Base-by-base conservation (phyloP, 2,113 vertebrate species). In the Carollia perspicillata region DNA sequence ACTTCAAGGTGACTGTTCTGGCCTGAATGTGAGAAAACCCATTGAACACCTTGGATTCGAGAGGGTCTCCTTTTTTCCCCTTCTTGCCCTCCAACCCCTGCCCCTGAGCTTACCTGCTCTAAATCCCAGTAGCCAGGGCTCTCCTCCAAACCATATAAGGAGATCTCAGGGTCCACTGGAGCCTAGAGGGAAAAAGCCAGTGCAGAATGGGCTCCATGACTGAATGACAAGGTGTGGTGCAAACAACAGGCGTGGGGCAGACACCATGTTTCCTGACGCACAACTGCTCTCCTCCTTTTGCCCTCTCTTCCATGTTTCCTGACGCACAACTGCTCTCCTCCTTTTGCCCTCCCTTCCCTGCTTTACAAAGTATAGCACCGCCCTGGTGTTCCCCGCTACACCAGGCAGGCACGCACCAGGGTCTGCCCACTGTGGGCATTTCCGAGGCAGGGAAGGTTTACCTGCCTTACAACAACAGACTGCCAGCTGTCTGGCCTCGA, bases 71-170 rank as follows among this genome's bases (percentile, higher is more conserved):
- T 44, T 18, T 35, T 9, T 20, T 14, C 26, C 40, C 30, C 37
- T 35, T 44, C 22, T 33, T 17, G 4, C 7, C 5, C 4, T 13
- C 5, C 4, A 1, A 8, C 23, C 5, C n/a, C 3, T 2, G 0
- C 6, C 7, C 66, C 69, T 40, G 26, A 53, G 86, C 98, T 98
- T 20, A 99, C 99, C 98, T 98, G 98, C 95, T 99, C 99, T 89
- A 99, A 69, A 97, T 99, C 98, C 97, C 97, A 98, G 97, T 98
- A 98, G 97, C 97, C 96, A 23, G 97, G 69, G 37, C 28, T 95
- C 80, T 98, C 97, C 75, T 97, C 97, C 0, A 97, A 96, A 0
- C 98, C 98, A 0, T 91, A 98, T 68, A 98, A 96, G 90, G 97
- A 98, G 60, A 99, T 97, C 72, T 98, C 98, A 0, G 97, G 14